Evolutionary conservation across 2,888 invertebrate genomes (phyloP).

Genomic region (Eupeodes latifasciatus): DNA sequence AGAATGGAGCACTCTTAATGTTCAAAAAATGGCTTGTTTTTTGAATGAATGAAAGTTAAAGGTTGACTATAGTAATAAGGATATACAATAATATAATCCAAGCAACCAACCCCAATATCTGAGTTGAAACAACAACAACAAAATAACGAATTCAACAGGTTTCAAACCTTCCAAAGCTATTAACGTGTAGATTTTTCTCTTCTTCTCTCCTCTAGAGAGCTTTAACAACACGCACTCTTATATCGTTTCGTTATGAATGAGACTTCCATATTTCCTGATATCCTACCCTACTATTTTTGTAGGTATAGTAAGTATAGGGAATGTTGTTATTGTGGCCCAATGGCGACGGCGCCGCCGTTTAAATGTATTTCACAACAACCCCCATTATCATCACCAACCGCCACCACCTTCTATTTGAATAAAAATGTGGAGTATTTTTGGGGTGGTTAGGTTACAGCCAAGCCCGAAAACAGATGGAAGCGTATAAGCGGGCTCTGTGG

Average conservation of each 20-base stretch:
- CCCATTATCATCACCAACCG: too few relatives aligned
- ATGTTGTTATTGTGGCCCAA: constrained; percentile 62
- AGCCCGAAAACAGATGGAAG: constrained; percentile 38
- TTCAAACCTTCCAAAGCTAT: constrained; percentile 62
- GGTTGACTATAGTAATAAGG: background rate
- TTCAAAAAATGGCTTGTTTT: background rate
- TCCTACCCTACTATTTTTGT: constrained; percentile 33
- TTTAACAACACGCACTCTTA: constrained; percentile 50
- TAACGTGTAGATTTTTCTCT: constrained; percentile 58
- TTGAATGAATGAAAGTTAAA: constrained; percentile 5
- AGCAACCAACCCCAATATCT: background rate
- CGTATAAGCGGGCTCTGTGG: constrained; percentile 44
- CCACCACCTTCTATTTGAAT: constrained; percentile 7
- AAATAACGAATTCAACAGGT: constrained; percentile 63
- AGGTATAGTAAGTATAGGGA: background rate
- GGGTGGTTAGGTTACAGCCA: constrained; percentile 25
- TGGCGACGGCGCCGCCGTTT: constrained; percentile 72
- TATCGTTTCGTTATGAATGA: constrained; percentile 53
- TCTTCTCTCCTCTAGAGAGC: constrained; percentile 44
- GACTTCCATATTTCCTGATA: constrained; percentile 22
- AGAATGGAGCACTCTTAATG: constrained; percentile 9
- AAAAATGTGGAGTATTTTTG: background rate
- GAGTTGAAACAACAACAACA: background rate
- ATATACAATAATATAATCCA: background rate
- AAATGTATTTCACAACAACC: constrained; percentile 51